Conservation (phyloP, 2,888 invertebrate species). For the Xylophagus ater region DNA sequence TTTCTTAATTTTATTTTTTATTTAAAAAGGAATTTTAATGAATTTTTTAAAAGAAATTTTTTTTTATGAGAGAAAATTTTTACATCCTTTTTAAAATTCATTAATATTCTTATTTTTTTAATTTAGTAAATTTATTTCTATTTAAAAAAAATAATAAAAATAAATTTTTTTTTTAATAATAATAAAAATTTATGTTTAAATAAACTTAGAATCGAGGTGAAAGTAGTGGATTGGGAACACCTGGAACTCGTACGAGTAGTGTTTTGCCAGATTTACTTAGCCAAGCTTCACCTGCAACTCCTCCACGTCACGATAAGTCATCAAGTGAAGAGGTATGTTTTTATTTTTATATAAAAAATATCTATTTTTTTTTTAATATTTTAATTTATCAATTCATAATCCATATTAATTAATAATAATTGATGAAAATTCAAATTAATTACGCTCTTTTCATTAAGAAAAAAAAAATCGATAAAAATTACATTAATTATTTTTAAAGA, state of each 20-base stretch:
- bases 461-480: constrained; percentile 9
- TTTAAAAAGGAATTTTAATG: background rate
- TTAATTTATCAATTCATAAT: constrained; percentile 12
- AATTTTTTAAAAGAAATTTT: constrained; percentile 13
- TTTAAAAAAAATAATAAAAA: no score
- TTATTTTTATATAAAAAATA: constrained; percentile 19
- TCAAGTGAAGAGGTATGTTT: constrained; percentile 87
- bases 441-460: constrained; percentile 3
- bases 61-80: constrained; percentile 4
- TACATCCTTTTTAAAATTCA: background rate
- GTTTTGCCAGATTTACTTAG: constrained; percentile 92
- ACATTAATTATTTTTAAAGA: no score
- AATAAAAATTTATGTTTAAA: no score
- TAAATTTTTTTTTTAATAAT: constrained; percentile 9
- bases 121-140: constrained; percentile 5
- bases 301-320: constrained; percentile 81
- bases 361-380: constrained; percentile 11
- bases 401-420: constrained; percentile 4
- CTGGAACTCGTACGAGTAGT: constrained; percentile 73
- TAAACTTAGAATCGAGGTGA: constrained; percentile 30
- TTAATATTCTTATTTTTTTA: constrained; percentile 16
- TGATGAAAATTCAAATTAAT: constrained; percentile 9
- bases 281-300: constrained; percentile 75
- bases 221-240: constrained; percentile 44
- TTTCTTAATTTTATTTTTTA: no score